Evolutionary conservation across 2,888 invertebrate genomes (phyloP), one percentile per base, ranked within the genome.

Genomic region (Lordiphosa fenestrarum): DNA sequence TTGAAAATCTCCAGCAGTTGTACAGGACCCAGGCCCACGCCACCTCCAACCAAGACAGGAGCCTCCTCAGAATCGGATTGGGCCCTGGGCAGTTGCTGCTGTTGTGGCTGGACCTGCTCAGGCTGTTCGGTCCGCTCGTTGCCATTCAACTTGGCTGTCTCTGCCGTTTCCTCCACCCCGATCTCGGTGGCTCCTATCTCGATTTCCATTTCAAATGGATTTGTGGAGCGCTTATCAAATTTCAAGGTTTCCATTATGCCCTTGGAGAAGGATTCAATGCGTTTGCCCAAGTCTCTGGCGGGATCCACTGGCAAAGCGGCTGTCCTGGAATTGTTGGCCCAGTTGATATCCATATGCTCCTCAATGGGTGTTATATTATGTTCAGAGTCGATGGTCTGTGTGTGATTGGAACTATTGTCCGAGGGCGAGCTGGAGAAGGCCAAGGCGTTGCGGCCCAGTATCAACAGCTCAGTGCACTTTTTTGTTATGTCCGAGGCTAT

Each of bases 401-500:
- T 90, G 48, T 90, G 89, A 73, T 90, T 90, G 2, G 90, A 90
- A 0, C 89, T 90, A 56, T 90, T 90, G 66, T 93, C 93, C 39
- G 93, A 93, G 0, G 92, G 92, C 0, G 90, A 89, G 2, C 88
- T 69, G 0, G 90, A 92, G 1, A 91, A 89, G 0, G 92, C 90
- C 30, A 92, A 88, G 59, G 93, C 93, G 87, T 94, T 94, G 40
- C 96, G 91, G 0, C 95, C 93, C 50, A 94, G 88, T n/a, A 93
- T 93, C 77, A 97, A 91, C 53, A 97, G 90, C 74, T 95, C 94
- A 0, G 94, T 93, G 42, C 94, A 92, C 48, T 94, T 93, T 75
- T 94, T 94, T 49, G 96, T 92, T 30, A 97, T 94, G 10, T 94
- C 92, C 1, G 94, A 92, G 0, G 95, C 94, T 82, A 97, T 95